Evolutionary conservation across 2,113 vertebrate species (phyloP).

Genomic region (Cephalophus harveyi): DNA sequence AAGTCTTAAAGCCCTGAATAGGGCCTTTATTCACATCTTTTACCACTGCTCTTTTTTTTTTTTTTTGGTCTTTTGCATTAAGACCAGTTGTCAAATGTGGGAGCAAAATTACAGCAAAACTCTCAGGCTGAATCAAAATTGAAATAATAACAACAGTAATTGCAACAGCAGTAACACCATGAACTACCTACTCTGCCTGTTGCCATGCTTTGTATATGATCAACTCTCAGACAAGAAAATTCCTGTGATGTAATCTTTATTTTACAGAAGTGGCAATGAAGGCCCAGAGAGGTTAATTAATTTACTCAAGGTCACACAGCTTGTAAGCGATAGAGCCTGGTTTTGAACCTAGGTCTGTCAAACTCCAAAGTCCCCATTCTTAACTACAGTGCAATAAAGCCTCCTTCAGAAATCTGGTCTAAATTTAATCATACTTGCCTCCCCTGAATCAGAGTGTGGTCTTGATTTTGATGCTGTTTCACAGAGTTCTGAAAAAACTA

Average conservation of each 20-base stretch:
- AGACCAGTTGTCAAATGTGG: background rate
- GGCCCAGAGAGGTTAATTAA: background rate
- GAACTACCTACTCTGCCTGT: background rate
- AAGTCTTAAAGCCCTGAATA: fast-evolving
- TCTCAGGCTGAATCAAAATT: background rate
- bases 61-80: background rate
- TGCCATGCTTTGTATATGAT: background rate
- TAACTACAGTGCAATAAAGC: background rate
- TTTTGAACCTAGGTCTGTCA: background rate
- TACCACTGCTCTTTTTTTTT: background rate
- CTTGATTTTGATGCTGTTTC: background rate
- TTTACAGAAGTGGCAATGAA: background rate
- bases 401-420: background rate
- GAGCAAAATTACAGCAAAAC: background rate
- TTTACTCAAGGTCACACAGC: background rate
- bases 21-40: background rate
- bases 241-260: background rate
- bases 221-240: background rate
- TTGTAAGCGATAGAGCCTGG: background rate
- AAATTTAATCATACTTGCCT: background rate
- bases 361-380: background rate
- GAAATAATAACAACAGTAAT: background rate
- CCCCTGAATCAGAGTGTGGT: background rate
- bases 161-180: background rate
- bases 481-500: background rate